Evolutionary conservation across 2,113 vertebrate genomes (phyloP), one percentile per base, ranked within the genome.

Genomic region (Bostrychus sinensis): DNA sequence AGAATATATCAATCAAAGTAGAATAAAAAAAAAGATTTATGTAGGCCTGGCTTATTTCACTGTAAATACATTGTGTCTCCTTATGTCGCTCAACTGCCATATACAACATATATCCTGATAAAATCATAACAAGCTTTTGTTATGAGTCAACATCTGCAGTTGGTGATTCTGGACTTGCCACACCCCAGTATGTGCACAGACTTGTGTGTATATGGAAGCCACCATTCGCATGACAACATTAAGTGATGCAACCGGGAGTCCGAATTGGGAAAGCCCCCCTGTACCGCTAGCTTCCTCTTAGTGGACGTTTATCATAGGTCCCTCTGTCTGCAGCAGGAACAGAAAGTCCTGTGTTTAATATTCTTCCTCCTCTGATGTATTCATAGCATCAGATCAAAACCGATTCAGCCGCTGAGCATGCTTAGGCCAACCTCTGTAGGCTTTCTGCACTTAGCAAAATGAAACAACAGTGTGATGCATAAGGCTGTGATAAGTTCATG

Each of bases 331-430:
- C 70, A 30, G 56, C 51, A 32, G 37, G 56, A 83, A 87, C 75
- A 86, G 34, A 75, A 67, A 80, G 69, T 62, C 43, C 64, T 83
- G 72, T 82, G 66, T 86, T 17, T 20, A 1, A 0, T 26, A 17
- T 23, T 7, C n/a, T 17, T 23, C 46, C 43, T 38, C n/a, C 50
- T 54, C 75, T 65, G 62, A 72, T 77, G 54, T 78, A 81, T 88
- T 88, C 84, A 85, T 81, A 83, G 77, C 72, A 67, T 60, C 68
- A 54, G 55, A 53, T 73, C 17, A 69, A 66, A 66, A 77, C 54
- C 37, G 36, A 70, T 57, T 80, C 48, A 39, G 38, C 64, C 75
- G 69, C 57, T 66, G 72, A 56, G 56, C 34, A 48, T 26, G 46
- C 34, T 70, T 62, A 19, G 12, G 80, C 71, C 80, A 86, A 83